Evolutionary conservation across 2,797 vertebrate genomes (phyloP).

Genomic region (Pyrocephalus nanus): DNA sequence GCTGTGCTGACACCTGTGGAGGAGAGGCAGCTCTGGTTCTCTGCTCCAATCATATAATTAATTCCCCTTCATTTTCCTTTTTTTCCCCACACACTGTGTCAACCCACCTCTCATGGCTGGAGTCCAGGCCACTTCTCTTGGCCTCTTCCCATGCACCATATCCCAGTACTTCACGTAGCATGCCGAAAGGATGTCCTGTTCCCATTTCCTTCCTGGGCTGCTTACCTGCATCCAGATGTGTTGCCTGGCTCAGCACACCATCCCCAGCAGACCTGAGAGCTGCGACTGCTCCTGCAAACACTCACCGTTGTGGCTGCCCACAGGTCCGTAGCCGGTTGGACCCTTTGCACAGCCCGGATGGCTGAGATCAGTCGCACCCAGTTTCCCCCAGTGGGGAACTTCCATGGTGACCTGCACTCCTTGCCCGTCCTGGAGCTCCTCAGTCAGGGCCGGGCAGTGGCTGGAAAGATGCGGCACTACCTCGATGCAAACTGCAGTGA

Average conservation of each 20-base stretch:
- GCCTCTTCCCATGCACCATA: not conserved
- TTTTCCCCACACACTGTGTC: accelerated
- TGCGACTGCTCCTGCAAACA: not conserved
- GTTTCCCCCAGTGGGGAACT: accelerated
- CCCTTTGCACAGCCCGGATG: not conserved
- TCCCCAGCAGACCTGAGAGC: not conserved
- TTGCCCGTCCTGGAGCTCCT: not conserved
- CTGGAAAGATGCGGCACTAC: accelerated
- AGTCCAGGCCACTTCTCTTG: not conserved
- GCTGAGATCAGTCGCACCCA: not conserved
- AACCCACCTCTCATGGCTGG: not conserved
- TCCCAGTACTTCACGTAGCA: accelerated
- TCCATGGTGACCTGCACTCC: not conserved
- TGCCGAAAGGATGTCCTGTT: not conserved
- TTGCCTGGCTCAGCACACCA: not conserved
- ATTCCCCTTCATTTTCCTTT: not conserved
- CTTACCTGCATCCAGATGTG: not conserved
- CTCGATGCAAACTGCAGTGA: not conserved
- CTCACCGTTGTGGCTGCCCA: not conserved
- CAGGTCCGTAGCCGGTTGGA: accelerated
- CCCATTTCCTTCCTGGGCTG: not conserved
- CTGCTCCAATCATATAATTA: accelerated
- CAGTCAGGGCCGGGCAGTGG: accelerated
- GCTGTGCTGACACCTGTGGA: accelerated
- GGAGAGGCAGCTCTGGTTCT: not conserved